Evolutionary conservation across 2,888 invertebrate genomes (phyloP).

Genomic region (Cheilosia pagana): DNA sequence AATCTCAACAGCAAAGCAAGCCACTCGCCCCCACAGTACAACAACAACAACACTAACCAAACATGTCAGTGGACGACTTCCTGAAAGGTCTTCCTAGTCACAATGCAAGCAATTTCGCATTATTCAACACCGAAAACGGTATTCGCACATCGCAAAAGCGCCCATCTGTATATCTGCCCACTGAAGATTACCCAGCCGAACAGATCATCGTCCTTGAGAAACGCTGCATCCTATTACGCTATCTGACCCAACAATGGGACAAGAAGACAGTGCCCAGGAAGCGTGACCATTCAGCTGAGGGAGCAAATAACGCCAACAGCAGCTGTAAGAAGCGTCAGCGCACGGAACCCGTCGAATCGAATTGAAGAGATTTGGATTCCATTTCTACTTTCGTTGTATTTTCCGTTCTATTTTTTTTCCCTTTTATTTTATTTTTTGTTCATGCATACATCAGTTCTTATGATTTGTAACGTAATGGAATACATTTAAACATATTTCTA

Average conservation of each 20-base stretch:
- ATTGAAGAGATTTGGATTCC: constrained; percentile 74
- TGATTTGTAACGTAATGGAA: constrained; percentile 61
- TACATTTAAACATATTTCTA: constrained; percentile 63
- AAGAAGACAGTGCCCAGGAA: constrained; percentile 87
- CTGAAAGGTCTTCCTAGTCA: constrained; percentile 95
- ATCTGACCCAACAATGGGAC: constrained; percentile 97
- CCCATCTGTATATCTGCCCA: constrained; percentile 95
- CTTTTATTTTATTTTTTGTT: no score
- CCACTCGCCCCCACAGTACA: constrained; percentile 34
- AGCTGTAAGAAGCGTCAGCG: constrained; percentile 82
- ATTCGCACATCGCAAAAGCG: constrained; percentile 92
- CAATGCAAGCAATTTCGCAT: constrained; percentile 95
- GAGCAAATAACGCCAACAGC: constrained; percentile 74
- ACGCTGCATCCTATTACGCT: constrained; percentile 95
- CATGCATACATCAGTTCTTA: constrained; percentile 34
- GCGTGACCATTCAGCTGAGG: constrained; percentile 79
- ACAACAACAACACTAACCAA: constrained; percentile 22
- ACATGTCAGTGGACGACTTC: constrained; percentile 93
- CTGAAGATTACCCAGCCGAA: constrained; percentile 95
- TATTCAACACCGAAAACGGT: constrained; percentile 94
- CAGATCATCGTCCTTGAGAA: constrained; percentile 99
- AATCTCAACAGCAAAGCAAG: constrained; percentile 9
- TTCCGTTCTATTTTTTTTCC: constrained; percentile 22
- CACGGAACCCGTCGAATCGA: constrained; percentile 80
- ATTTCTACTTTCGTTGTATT: constrained; percentile 3